A percentile compares a stretch with the other conserved stretches of the same genome.
Evolutionary conservation across 2,113 vertebrate genomes (phyloP).

Genomic region (Cavia aperea): DNA sequence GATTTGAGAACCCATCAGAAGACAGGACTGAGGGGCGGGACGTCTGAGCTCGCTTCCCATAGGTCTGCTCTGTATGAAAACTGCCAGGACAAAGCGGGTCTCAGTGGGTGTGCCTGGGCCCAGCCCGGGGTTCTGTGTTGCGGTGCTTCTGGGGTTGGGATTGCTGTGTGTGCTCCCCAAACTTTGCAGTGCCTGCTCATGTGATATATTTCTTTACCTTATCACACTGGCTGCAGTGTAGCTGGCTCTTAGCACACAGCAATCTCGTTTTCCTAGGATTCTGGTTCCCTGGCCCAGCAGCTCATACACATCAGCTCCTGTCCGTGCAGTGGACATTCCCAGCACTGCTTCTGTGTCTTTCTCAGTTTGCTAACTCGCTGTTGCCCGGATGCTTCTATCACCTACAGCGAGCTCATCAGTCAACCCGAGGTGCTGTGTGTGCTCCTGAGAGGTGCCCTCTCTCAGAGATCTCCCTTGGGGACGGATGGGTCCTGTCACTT

Average conservation of each 20-base stretch:
- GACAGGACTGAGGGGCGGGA: background rate
- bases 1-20: slow-evolving; percentile 8
- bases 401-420: background rate
- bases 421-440: background rate
- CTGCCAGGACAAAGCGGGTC: background rate
- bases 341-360: background rate
- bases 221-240: background rate
- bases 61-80: background rate
- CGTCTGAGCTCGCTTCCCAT: background rate
- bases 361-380: too few relatives aligned
- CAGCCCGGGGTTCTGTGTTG: background rate
- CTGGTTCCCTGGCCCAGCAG: background rate
- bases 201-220: background rate
- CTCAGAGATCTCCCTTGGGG: background rate
- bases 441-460: background rate
- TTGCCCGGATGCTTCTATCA: background rate
- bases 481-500: background rate
- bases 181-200: slow-evolving; percentile 9
- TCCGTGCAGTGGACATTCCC: background rate
- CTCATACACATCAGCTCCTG: background rate
- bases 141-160: background rate
- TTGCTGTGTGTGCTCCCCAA: background rate
- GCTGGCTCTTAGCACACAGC: background rate
- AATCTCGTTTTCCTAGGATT: background rate
- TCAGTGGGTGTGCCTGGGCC: background rate